A percentile compares a stretch with the other conserved stretches of the same genome.
phyloP scores from a whole-genome alignment of 2,113 vertebrate species.

The Pampusana beccarii region DNA sequence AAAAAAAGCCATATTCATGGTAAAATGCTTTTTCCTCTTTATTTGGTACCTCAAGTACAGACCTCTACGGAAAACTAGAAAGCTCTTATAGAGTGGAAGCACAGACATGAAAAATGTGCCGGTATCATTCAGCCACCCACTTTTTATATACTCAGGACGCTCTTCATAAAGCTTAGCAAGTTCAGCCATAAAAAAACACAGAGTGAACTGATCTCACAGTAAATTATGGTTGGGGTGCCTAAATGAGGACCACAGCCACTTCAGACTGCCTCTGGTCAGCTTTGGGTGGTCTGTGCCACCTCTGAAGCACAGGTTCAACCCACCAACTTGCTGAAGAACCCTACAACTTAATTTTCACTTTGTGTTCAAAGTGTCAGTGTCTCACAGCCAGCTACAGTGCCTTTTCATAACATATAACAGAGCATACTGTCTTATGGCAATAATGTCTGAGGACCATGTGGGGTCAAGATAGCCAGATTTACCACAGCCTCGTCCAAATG shows the following conservation, averaged over 20 bases:
- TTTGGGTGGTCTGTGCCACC: background rate
- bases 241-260: background rate
- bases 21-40: background rate
- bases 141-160: background rate
- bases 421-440: background rate
- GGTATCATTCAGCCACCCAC: background rate
- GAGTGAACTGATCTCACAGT: background rate
- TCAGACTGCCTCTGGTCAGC: background rate
- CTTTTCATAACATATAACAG: background rate
- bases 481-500: background rate
- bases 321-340: background rate
- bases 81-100: background rate
- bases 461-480: background rate
- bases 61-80: background rate
- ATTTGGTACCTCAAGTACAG: background rate
- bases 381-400: background rate
- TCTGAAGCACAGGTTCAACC: background rate
- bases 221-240: background rate
- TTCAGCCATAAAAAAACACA: background rate
- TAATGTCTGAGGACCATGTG: rapidly evolving
- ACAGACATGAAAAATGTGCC: background rate
- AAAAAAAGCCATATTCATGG: background rate
- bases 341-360: background rate
- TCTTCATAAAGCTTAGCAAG: background rate
- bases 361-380: background rate